Evolutionary conservation across 2,113 vertebrate genomes (phyloP).

Genomic region (Euleptes europaea): DNA sequence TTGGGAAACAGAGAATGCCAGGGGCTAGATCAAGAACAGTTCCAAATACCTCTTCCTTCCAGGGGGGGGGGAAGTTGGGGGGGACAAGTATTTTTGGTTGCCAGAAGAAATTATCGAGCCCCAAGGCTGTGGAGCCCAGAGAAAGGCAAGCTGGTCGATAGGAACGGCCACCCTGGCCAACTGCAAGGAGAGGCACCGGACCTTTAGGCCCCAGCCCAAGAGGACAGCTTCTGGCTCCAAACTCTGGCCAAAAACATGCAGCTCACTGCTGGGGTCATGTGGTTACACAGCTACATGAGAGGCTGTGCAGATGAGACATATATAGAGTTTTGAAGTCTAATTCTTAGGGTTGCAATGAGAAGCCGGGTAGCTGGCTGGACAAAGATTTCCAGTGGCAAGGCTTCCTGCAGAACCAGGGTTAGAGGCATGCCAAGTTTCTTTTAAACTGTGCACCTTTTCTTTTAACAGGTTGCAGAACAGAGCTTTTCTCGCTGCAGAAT

Average conservation of each 20-base stretch:
- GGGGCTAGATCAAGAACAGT: conserved; percentile 11
- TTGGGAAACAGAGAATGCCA: conserved; percentile 1
- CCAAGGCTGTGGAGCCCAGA: conserved; percentile 54
- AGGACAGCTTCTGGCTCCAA: conserved; percentile 33
- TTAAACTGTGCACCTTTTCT: not conserved
- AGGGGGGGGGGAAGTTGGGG: not conserved
- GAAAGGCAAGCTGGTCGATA: conserved; percentile 61
- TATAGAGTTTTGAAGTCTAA: too few species aligned
- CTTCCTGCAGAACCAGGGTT: too few species aligned
- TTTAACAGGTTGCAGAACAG: not conserved
- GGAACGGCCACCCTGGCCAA: conserved; percentile 47
- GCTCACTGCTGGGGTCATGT: not conserved
- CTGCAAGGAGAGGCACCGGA: conserved; percentile 14
- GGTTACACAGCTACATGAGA: not conserved
- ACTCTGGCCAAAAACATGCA: not conserved
- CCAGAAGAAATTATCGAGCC: conserved; percentile 38
- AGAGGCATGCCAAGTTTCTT: too few species aligned
- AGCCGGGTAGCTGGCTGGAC: too few species aligned
- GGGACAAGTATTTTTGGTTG: conserved; percentile 4
- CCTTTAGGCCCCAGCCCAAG: not conserved
- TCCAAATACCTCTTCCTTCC: conserved; percentile 55
- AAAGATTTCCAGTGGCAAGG: too few species aligned
- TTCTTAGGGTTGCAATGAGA: too few species aligned
- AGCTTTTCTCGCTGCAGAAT: not conserved
- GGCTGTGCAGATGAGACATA: too few species aligned